Conservation (phyloP, 2,113 vertebrate species). For the Bostrychus sinensis region DNA sequence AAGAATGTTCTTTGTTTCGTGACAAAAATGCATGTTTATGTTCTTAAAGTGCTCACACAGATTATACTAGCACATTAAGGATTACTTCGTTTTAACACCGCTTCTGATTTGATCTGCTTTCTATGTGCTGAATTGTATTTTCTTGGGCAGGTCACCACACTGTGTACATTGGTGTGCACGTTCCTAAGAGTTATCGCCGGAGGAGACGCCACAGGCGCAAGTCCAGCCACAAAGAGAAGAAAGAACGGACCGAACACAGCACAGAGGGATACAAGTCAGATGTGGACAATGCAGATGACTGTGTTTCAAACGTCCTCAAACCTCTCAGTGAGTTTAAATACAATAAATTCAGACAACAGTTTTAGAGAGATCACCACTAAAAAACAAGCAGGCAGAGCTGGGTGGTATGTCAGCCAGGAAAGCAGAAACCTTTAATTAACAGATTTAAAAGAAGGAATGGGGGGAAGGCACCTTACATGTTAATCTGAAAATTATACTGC, state of each 20-base stretch:
- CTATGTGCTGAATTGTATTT: constrained; percentile 9
- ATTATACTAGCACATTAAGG: constrained; percentile 21
- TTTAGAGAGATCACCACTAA: constrained; percentile 3
- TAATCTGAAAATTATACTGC: constrained; percentile 66
- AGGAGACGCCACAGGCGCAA: constrained; percentile 89
- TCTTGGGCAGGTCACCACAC: constrained; percentile 90
- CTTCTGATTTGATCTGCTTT: constrained; percentile 22
- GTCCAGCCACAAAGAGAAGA: constrained; percentile 88
- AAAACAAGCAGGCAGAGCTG: constrained; percentile 5
- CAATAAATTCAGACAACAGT: background rate
- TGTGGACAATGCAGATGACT: constrained; percentile 84
- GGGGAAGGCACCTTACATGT: constrained; percentile 24
- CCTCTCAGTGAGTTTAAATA: constrained; percentile 89
- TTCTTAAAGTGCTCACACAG: background rate
- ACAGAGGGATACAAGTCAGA: constrained; percentile 89
- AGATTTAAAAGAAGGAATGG: constrained; percentile 12
- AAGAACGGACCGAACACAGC: constrained; percentile 85
- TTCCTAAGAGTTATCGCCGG: constrained; percentile 96
- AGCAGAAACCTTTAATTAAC: constrained; percentile 13
- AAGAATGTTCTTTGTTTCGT: background rate
- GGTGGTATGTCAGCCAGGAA: constrained; percentile 9
- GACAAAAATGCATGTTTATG: background rate
- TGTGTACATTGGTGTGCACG: constrained; percentile 94
- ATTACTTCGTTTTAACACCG: constrained; percentile 24
- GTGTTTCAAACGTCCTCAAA: constrained; percentile 85